Base-by-base conservation (phyloP, 2,113 vertebrate genomes). In the Tupaia chinensis region DNA sequence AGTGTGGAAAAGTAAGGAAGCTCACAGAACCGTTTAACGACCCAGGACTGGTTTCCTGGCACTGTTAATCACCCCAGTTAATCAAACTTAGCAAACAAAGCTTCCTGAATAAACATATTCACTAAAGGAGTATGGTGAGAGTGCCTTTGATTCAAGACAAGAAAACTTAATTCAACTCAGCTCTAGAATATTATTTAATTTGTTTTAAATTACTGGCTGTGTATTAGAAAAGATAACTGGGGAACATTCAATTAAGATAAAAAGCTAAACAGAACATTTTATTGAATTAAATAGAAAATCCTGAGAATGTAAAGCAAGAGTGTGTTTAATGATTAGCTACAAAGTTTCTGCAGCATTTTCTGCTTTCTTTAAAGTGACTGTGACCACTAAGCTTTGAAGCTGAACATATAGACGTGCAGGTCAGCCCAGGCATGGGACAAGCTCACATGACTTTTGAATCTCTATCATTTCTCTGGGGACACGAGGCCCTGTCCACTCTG, bases 371-470 rank as follows among this genome's bases (percentile, higher is more conserved):
- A 63, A 74, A 74, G 58, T 3, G 20, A 77, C 19, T 19, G 9
- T 5, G 7, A 20, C 1, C 1, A n/a, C 63, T 14, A 19, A 58
- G 44, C 63, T 23, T 53, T 9, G 81, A 23, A 70, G 87, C 63
- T 60, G n/a, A 72, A 32, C 0, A 17, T 0, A 7, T 2, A 32
- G 60, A 14, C 1, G 14, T 10, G 44, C 0, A 2, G 14, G 58
- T 61, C 76, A 56, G 14, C 70, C 19, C 29, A 9, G 58, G 58
- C 9, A 34, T 0, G 9, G 54, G n/a, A 16, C 34, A 66, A 72
- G 63, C 32, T 27, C 66, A 65, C 0, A 6, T 3, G 34, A 17
- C 7, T 25, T n/a, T 29, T 19, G 7, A 79, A 27, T 60, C 25
- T 44, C 23, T 23, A 27, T 13, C 19, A 8, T 25, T n/a, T 5